Conservation (phyloP, 2,797 vertebrate genomes). For the Champsocephalus gunnari region DNA sequence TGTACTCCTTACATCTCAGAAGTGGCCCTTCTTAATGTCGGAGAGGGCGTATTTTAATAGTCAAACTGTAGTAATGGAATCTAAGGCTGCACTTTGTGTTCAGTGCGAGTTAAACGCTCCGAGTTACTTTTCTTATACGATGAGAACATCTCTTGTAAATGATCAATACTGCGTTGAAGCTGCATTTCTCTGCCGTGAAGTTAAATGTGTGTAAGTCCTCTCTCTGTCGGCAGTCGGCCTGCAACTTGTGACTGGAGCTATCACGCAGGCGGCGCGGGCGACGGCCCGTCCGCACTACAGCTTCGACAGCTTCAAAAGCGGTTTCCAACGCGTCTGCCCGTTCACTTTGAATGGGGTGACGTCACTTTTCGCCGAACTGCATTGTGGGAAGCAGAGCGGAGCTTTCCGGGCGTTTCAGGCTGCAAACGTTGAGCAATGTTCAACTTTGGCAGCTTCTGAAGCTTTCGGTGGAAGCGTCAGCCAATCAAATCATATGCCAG, state of each 20-base stretch:
- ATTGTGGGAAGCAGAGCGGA: too few species aligned
- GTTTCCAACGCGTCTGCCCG: too few species aligned
- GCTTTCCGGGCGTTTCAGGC: too few species aligned
- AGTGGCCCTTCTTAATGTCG: not conserved
- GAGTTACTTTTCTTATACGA: not conserved
- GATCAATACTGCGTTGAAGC: not conserved
- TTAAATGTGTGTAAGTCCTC: not conserved
- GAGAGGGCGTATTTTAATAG: too few species aligned
- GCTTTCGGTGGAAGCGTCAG: too few species aligned
- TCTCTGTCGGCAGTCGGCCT: not conserved
- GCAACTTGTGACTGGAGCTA: constrained; percentile 1
- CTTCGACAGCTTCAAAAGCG: too few species aligned
- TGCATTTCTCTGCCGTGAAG: constrained; percentile 3
- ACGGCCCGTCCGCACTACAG: too few species aligned
- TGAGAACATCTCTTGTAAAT: not conserved
- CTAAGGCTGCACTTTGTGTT: not conserved
- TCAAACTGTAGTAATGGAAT: not conserved
- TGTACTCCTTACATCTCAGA: not conserved
- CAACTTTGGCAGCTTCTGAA: too few species aligned
- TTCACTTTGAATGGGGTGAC: too few species aligned
- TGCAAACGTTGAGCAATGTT: too few species aligned
- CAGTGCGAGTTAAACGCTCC: not conserved
- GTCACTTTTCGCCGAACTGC: too few species aligned
- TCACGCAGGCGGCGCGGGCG: not conserved
- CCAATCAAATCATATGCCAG: too few species aligned